A percentile compares a stretch with the other conserved stretches of the same genome.
phyloP scores from a whole-genome alignment of 2,797 vertebrate species.

The Melanotaenia boesemani region DNA sequence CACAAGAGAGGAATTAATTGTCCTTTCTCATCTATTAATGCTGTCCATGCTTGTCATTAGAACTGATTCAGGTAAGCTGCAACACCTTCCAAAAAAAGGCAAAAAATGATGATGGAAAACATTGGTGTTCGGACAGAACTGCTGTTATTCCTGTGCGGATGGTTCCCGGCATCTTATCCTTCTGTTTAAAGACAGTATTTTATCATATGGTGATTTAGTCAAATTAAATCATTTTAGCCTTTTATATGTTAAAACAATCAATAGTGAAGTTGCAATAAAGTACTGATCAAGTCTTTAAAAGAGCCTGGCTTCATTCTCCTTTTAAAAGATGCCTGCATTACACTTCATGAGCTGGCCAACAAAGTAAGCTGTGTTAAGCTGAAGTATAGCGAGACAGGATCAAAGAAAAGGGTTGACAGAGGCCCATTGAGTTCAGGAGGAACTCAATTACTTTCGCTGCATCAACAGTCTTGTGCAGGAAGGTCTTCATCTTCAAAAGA shows the following conservation, averaged over 20 bases:
- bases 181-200: neutral
- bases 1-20: too few species aligned
- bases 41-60: too few species aligned
- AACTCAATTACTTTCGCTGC: conserved; percentile 50
- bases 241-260: neutral
- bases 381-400: neutral
- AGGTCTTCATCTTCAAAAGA: conserved; percentile 56
- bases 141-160: neutral
- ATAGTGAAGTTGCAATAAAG: conserved; percentile 1
- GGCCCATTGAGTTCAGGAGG: conserved; percentile 41
- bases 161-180: neutral
- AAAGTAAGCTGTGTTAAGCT: neutral
- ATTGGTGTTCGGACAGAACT: neutral
- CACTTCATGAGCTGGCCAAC: conserved; percentile 1
- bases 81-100: too few species aligned
- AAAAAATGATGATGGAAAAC: neutral
- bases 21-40: too few species aligned
- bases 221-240: neutral
- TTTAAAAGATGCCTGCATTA: neutral
- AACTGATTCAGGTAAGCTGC: too few species aligned
- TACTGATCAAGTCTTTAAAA: neutral
- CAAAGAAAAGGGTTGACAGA: conserved; percentile 11
- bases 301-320: neutral
- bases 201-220: neutral
- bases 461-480: conserved; percentile 44